Base-by-base conservation (phyloP, 2,113 vertebrate genomes). In the Castor canadensis region DNA sequence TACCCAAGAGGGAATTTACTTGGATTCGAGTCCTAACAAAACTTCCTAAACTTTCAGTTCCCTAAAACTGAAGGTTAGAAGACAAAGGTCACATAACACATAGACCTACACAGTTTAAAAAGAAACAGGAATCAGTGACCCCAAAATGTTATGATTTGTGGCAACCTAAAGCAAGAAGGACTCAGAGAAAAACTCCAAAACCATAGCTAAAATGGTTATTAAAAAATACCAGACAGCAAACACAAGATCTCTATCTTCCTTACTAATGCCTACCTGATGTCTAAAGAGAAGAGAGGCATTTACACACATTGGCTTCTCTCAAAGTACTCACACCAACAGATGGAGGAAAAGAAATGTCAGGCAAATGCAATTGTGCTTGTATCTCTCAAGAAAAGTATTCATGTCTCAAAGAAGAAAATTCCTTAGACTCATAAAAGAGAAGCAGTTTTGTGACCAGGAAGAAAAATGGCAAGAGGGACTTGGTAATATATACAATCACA, bases 41-140 rank as follows among this genome's bases (percentile, higher is more conserved):
- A 88, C 56, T 77, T 95, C 95, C 92, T 95, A 95, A 95, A 89
- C 83, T 94, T 97, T 91, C 91, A 94, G 62, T 97, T 97, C 95
- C 67, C n/a, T 87, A 77, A 91, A 94, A 66, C 49, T 91, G 89
- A 97, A 97, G 72, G 96, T 97, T 91, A 96, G 58, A 85, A 93
- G 58, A 82, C 94, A 97, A 97, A 97, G 88, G 91, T 93, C 91
- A 96, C 26, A 35, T 30, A 91, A 93, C n/a, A 69, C 79, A 91
- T 8, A 95, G 84, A 92, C 45, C 35, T 62, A 43, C 3, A 87
- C 0, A 86, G 24, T 72, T 79, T 77, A 72, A 96, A 92, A 84
- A 85, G 56, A 62, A 90, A 92, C 62, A 88, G 47, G 75, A 86
- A 91, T 89, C 43, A 12, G 22, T 84, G 90, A 95, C 19, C 20